These are phyloP conservation scores for Neoarius graeffei DNA, from an alignment of 2,113 vertebrate species.

Conservation along the genomic window DNA sequence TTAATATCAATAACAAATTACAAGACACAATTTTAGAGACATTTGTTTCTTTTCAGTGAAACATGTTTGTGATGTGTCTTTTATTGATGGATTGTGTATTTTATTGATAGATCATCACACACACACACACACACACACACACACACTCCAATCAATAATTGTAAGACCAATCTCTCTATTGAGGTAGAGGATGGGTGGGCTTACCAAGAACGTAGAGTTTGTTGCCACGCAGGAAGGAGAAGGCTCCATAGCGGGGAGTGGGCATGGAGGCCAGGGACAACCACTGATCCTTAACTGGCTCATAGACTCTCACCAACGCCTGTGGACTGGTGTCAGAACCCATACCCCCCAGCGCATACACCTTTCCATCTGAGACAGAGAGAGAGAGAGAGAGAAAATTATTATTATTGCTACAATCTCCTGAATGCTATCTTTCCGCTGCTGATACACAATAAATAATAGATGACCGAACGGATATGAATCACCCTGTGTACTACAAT, in stretches of 20 bases:
- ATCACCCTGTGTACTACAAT: slow-evolving; percentile 2
- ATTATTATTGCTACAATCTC: slow-evolving; percentile 1
- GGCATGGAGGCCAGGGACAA: slow-evolving; percentile 88
- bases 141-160: too few relatives aligned
- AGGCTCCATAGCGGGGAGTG: slow-evolving; percentile 91
- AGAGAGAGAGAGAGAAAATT: not conserved
- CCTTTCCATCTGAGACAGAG: slow-evolving; percentile 79
- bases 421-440: not conserved
- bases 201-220: slow-evolving; percentile 89
- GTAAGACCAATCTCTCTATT: too few relatives aligned
- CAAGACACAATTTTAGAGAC: too few relatives aligned
- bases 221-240: slow-evolving; percentile 85
- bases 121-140: too few relatives aligned
- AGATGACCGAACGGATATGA: slow-evolving; percentile 35
- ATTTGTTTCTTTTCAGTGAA: too few relatives aligned
- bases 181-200: not conserved
- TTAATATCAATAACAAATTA: too few relatives aligned
- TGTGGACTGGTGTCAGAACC: slow-evolving; percentile 89
- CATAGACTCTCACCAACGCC: slow-evolving; percentile 88
- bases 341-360: slow-evolving; percentile 94
- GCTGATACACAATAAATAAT: slow-evolving; percentile 39
- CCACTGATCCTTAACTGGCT: slow-evolving; percentile 88
- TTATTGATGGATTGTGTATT: too few relatives aligned
- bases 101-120: too few relatives aligned
- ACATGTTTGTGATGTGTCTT: too few relatives aligned